Evolutionary conservation across 2,113 vertebrate genomes (phyloP), one percentile per base, ranked within the genome.

Genomic region (Colius striatus): DNA sequence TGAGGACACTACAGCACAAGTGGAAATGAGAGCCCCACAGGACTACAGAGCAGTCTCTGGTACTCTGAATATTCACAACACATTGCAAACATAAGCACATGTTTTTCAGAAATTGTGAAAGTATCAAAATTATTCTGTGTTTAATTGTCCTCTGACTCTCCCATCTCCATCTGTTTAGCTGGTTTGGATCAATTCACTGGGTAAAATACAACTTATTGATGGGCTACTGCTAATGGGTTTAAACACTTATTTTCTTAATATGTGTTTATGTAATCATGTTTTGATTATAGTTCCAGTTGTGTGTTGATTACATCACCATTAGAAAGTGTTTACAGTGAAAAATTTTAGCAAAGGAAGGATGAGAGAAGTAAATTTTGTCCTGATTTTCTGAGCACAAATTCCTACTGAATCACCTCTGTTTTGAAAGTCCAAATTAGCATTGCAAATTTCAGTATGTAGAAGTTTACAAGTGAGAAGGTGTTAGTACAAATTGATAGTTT

Each of bases 31-130:
- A 86, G 53, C 30, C 41, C 36, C 63, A 66, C 53, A 61, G 54
- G 70, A 60, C 36, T 23, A 15, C 6, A 32, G 54, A 76, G 25
- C 25, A 74, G 45, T 63, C 51, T 45, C 11, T 43, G 16, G 17
- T 47, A 78, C 25, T 75, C 10, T 5, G 38, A 62, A 47, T 55
- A 30, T 67, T 81, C 63, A 55, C 36, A 80, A 16, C 20, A 17
- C 16, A 41, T 54, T 70, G 67, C 26, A 60, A 25, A 79, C 38
- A 82, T 17, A 82, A 58, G 30, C 54, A 87, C 79, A 93, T 85
- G 88, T 93, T 67, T 70, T 94, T 80, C 51, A 76, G 53, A 68
- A 83, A 90, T 53, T 91, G 43, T 86, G 83, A 88, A 91, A 86
- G 68, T 9, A 8, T 92, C 60, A 89, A 54, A 87, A 87, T 81